Base-by-base conservation (phyloP, 2,113 vertebrate genomes). In the Hippolais icterina region DNA sequence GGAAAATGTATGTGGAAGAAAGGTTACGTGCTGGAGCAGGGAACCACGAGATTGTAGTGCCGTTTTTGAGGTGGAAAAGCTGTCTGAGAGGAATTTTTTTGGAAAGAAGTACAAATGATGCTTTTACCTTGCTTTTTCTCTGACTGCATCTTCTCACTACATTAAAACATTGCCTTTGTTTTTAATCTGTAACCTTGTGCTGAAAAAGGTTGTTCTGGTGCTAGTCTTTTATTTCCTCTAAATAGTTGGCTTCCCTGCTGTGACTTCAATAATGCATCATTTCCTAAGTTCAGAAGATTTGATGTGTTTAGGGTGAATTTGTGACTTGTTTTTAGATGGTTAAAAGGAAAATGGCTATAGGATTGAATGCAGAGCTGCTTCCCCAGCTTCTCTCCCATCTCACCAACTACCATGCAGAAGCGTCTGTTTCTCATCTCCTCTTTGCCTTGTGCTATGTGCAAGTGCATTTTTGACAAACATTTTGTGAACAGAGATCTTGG, bases 251-350 rank as follows among this genome's bases (percentile, higher is more conserved):
- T 95, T 91, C 65, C 96, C 96, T 91, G 85, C 96, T 97, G 96
- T 83, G 97, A 90, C 82, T 97, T 98, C 95, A 97, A 44, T 97
- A 97, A 97, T 81, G 92, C 87, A 90, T 97, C 59, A 60, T 97
- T 97, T 97, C 16, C 0, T 93, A 95, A 94, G 68, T 97, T 98
- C 90, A 90, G 41, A 70, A 94, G 83, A 94, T 97, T 94, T 86
- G 97, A 94, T 94, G 69, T 18, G 15, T 83, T 94, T 93, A 3
- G 29, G 72, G 72, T 82, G 87, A 93, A 92, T 93, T 78, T 96
- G 50, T 93, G 59, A 69, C 63, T 95, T 94, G 87, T 94, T 72
- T 87, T 89, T 64, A 95, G 89, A 80, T 95, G 69, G 95, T 96
- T 97, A 94, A 97, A 95, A 93, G 94, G 87, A 97, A 97, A 97